Evolutionary conservation across 2,888 invertebrate species (phyloP).

Genomic region (Epirrita christyi): DNA sequence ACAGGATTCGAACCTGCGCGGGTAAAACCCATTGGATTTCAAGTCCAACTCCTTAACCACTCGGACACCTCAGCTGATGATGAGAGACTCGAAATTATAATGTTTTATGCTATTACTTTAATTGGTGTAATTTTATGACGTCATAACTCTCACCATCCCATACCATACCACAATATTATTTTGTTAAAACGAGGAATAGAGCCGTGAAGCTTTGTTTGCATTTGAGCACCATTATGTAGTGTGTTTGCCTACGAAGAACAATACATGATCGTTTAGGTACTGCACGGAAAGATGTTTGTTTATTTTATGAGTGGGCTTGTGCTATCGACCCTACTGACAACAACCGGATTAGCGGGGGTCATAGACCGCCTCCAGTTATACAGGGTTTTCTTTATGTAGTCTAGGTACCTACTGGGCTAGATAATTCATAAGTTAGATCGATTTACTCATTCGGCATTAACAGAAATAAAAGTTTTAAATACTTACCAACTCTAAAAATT

Average conservation of each 20-base stretch:
- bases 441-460: no score
- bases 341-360: neutral
- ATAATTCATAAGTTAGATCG: no score
- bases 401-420: neutral
- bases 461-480: no score
- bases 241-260: no score
- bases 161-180: no score
- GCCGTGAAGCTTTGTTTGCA: neutral
- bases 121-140: neutral
- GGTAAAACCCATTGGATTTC: conserved; percentile 85
- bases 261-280: neutral
- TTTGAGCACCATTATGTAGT: neutral
- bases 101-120: neutral
- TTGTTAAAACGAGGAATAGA: neutral
- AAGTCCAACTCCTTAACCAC: conserved; percentile 85
- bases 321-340: neutral
- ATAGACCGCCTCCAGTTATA: neutral
- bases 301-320: neutral
- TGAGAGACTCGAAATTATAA: neutral
- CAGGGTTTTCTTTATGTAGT: neutral
- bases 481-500: no score
- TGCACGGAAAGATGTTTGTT: neutral
- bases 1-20: conserved; percentile 86
- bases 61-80: conserved; percentile 81
- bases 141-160: neutral